Conservation (phyloP, 2,797 vertebrate genomes). For the Champsocephalus esox region DNA sequence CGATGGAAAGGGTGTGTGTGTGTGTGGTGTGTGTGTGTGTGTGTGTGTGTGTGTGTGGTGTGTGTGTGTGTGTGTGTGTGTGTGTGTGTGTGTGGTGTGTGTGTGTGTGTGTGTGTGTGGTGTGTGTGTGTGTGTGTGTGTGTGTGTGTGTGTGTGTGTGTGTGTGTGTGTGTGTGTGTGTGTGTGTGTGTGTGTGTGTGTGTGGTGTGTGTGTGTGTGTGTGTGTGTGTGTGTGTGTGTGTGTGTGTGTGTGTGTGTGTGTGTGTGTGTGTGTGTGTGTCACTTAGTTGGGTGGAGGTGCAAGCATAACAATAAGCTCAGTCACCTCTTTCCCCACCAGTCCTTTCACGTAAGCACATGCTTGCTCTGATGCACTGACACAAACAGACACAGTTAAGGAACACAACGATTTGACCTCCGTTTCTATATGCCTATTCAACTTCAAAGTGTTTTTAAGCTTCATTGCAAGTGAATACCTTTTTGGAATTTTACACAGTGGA, state of each 20-base stretch:
- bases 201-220: not conserved
- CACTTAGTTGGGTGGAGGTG: no score
- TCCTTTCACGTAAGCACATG: not conserved
- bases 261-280: not conserved
- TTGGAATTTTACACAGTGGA: not conserved
- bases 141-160: constrained; percentile 18
- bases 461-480: not conserved
- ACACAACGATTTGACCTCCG: not conserved
- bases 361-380: not conserved
- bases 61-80: constrained; percentile 24
- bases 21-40: constrained; percentile 13
- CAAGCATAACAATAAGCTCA: constrained; percentile 57
- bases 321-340: constrained; percentile 14
- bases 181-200: no score
- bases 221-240: not conserved
- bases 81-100: constrained; percentile 38
- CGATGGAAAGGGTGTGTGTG: constrained; percentile 48
- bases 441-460: not conserved
- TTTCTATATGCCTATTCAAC: not conserved
- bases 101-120: constrained; percentile 41
- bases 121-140: constrained; percentile 12
- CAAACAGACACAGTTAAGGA: not conserved
- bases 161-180: no score
- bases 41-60: constrained; percentile 40
- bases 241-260: not conserved